Conservation (phyloP, 2,113 vertebrate species). For the Hemicordylus capensis region DNA sequence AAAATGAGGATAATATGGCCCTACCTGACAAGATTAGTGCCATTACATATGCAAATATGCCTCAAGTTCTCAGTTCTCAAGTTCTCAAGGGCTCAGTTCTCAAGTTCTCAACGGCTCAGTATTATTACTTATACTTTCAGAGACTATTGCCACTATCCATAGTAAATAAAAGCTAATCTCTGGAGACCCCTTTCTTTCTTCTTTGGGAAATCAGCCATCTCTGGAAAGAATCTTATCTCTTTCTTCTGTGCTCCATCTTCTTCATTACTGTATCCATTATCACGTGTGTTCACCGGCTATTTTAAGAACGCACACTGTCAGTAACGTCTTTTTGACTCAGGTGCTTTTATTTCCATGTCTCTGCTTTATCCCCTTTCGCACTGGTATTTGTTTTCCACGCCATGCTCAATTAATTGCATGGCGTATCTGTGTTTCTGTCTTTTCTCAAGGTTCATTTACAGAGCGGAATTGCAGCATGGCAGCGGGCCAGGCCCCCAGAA, state of each 20-base stretch:
- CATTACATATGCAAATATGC: no score
- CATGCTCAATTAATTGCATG: slow-evolving; percentile 12
- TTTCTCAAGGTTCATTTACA: slow-evolving; percentile 12
- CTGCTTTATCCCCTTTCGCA: neutral
- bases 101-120: no score
- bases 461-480: neutral
- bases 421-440: slow-evolving; percentile 14
- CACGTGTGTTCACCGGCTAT: neutral
- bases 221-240: neutral
- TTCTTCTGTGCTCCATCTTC: neutral
- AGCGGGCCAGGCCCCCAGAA: neutral
- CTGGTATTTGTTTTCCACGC: neutral
- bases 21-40: no score
- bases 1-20: no score
- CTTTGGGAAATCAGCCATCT: neutral
- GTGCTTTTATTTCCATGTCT: neutral
- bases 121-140: no score
- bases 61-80: no score
- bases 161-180: neutral
- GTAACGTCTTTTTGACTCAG: neutral
- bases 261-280: neutral
- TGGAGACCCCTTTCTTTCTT: neutral
- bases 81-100: no score
- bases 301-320: neutral
- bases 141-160: no score